Evolutionary conservation across 2,888 invertebrate species (phyloP), one percentile per base, ranked within the genome.

Genomic region (Drosophila macrospina): DNA sequence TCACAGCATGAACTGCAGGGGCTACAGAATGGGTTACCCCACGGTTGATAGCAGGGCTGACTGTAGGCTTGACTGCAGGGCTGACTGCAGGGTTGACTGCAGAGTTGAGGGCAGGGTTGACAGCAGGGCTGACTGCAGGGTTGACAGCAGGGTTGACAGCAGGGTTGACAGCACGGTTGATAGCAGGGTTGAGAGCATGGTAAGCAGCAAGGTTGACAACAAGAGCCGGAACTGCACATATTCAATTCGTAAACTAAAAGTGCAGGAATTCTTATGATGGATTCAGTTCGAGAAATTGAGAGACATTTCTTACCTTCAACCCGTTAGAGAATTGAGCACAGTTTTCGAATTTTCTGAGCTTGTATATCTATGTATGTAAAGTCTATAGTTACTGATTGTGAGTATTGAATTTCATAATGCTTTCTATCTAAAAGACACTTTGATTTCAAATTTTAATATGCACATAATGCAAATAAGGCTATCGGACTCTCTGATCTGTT

Each of bases 281-380:
- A 24, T 11, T 50, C 16, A n/a, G 15, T 10, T 28, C 5, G 6
- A n/a, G 5, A 7, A 3, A n/a, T 30, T 26, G 20, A 20, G 20
- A 20, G 20, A 20, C 6, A 10, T 2, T 20, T 41, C 64, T 68
- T 51, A 85, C 82, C 73, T 70, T 47, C 41, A 77, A 70, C 81
- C 86, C 86, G 81, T 57, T 59, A 86, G 83, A 86, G 86, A 76
- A 80, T 75, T 72, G 57, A 67, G 42, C 57, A 57, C 55, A 32
- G 20, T 30, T 28, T 52, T 80, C 26, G 47, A 80, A 69, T 65
- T 67, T 69, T 20, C 37, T 32, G 11, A 44, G 24, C 41, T 16
- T 30, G 7, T 59, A 15, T 59, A 32, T 11, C n/a, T n/a, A n/a
- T n/a, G n/a, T n/a, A n/a, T n/a, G n/a, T n/a, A n/a, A n/a, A n/a